These are phyloP conservation scores for Adoxophyes honmai DNA, from an alignment of 1,140 invertebrate genomes.

Conservation along the genomic window DNA sequence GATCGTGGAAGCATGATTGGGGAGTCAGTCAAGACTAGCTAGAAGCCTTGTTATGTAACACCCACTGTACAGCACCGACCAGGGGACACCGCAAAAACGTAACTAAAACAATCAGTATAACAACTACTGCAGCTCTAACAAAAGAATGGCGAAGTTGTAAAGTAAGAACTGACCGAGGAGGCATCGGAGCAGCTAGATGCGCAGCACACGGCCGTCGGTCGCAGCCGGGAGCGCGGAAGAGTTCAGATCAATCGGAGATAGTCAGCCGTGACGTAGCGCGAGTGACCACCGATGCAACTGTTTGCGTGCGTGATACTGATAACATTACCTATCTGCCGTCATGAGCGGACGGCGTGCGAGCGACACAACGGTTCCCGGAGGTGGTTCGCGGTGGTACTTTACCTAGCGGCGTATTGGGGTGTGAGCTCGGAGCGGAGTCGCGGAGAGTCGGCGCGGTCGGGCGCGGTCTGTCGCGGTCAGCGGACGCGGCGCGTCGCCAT, in stretches of 20 bases:
- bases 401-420: slow-evolving; percentile 42
- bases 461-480: slow-evolving; percentile 49
- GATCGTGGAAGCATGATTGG: background rate
- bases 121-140: slow-evolving; percentile 14
- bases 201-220: slow-evolving; percentile 62
- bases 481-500: slow-evolving; percentile 54
- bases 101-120: slow-evolving; percentile 9
- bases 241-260: slow-evolving; percentile 29
- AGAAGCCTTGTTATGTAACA: slow-evolving; percentile 55
- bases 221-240: slow-evolving; percentile 37
- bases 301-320: slow-evolving; percentile 31
- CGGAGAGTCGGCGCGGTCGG: slow-evolving; percentile 32
- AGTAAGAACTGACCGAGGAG: slow-evolving; percentile 61
- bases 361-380: slow-evolving; percentile 21
- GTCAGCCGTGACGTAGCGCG: slow-evolving; percentile 20
- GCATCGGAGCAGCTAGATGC: slow-evolving; percentile 70
- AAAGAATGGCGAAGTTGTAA: slow-evolving; percentile 15
- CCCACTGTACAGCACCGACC: slow-evolving; percentile 29
- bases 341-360: slow-evolving; percentile 29
- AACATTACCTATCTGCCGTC: slow-evolving; percentile 50
- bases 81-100: background rate
- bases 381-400: slow-evolving; percentile 29
- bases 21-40: slow-evolving; percentile 9
- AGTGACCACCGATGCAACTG: slow-evolving; percentile 29
- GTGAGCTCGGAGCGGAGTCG: slow-evolving; percentile 29